Evolutionary conservation across 2,113 vertebrate genomes (phyloP).

Genomic region (Sebastes schlegelii): DNA sequence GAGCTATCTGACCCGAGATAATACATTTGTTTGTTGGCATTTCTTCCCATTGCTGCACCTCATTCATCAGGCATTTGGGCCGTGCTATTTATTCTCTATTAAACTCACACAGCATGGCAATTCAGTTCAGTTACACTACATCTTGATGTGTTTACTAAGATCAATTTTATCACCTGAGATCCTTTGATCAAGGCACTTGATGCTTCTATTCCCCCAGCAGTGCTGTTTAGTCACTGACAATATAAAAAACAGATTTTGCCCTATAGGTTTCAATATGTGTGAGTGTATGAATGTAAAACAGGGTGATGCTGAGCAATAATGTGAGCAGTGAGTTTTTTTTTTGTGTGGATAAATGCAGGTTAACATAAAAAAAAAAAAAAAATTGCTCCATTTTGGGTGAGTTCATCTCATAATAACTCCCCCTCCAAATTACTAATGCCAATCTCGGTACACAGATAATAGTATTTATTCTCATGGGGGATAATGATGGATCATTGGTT

Average conservation of each 20-base stretch:
- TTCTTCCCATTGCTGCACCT: constrained; percentile 51
- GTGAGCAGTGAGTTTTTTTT: not conserved
- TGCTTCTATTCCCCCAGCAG: not conserved
- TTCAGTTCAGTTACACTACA: constrained; percentile 13
- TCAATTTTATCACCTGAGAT: constrained; percentile 27
- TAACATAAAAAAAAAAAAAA: constrained; percentile 31
- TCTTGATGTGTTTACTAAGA: constrained; percentile 20
- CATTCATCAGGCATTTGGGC: constrained; percentile 51
- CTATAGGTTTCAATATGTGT: not conserved
- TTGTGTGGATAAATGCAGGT: constrained; percentile 1
- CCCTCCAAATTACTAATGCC: constrained; percentile 16
- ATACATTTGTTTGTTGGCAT: constrained; percentile 64
- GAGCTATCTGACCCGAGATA: constrained; percentile 69
- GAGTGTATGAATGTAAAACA: constrained; percentile 4
- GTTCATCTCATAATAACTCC: constrained; percentile 6
- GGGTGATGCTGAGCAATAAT: not conserved
- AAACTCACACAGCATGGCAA: constrained; percentile 24
- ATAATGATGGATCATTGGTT: constrained; percentile 48
- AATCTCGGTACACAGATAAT: constrained; percentile 39
- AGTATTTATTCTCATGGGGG: constrained; percentile 51
- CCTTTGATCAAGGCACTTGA: constrained; percentile 20
- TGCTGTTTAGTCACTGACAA: not conserved
- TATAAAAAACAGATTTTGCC: not conserved
- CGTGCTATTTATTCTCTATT: constrained; percentile 42
- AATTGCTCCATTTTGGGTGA: constrained; percentile 28